Evolutionary conservation across 2,888 invertebrate genomes (phyloP).

Genomic region (Drosophila aldrichi): DNA sequence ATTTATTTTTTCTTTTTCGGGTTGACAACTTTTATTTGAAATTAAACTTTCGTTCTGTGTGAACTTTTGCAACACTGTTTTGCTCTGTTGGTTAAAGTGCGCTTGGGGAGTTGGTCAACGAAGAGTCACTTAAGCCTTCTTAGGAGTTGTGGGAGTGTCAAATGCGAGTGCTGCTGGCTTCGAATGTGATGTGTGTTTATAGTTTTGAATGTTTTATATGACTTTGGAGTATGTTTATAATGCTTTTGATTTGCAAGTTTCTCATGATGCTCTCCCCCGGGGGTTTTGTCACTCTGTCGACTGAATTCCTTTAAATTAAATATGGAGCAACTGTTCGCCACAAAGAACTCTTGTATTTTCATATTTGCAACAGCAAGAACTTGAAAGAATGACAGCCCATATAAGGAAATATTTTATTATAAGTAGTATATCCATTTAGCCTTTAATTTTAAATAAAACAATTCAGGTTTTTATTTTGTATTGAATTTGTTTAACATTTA

Average conservation of each 20-base stretch:
- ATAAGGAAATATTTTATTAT: no score
- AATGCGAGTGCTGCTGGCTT: not conserved
- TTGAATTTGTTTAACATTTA: constrained; percentile 61
- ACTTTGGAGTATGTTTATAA: no score
- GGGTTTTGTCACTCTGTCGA: not conserved
- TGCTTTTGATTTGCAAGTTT: not conserved
- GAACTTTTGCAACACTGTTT: no score
- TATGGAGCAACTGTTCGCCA: not conserved
- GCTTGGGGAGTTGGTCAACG: not conserved
- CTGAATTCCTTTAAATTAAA: not conserved
- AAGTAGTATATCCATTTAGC: no score
- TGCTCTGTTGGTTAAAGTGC: not conserved
- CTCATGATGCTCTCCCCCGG: not conserved
- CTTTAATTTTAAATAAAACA: not conserved
- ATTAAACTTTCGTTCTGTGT: not conserved
- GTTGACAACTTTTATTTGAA: not conserved
- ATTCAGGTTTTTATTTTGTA: not conserved
- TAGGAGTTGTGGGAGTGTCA: not conserved
- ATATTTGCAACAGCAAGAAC: no score
- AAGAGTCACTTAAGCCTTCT: not conserved
- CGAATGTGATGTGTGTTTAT: not conserved
- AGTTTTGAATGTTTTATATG: not conserved
- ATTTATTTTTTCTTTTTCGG: not conserved
- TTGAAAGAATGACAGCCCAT: no score
- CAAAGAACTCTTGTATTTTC: no score